Evolutionary conservation across 2,888 invertebrate species (phyloP).

Genomic region (Cyaniris semiargus): DNA sequence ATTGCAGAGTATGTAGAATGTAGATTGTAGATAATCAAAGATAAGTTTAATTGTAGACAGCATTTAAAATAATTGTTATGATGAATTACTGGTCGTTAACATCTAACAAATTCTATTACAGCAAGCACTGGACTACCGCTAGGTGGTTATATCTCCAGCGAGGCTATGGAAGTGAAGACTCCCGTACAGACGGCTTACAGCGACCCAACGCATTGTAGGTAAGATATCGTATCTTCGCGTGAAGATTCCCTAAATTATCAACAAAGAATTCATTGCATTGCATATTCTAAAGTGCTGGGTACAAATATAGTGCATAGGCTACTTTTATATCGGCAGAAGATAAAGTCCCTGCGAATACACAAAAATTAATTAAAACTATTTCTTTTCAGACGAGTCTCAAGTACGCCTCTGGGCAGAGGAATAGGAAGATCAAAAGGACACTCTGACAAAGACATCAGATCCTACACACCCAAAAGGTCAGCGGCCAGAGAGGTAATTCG

Average conservation of each 20-base stretch:
- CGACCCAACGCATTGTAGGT: constrained; percentile 71
- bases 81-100: background rate
- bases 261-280: background rate
- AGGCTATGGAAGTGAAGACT: constrained; percentile 54
- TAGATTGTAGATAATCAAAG: too few relatives aligned
- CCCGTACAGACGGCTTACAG: constrained; percentile 64
- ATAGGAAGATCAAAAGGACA: constrained; percentile 79
- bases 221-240: background rate
- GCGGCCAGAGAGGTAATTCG: constrained; percentile 69
- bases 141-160: constrained; percentile 50
- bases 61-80: background rate
- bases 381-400: constrained; percentile 58
- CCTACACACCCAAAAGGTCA: constrained; percentile 64
- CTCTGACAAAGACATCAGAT: constrained; percentile 80
- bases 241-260: background rate
- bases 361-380: background rate
- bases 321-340: background rate
- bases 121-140: constrained; percentile 62
- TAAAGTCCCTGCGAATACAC: background rate
- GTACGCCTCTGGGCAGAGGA: constrained; percentile 64
- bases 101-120: constrained; percentile 39
- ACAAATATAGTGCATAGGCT: too few relatives aligned
- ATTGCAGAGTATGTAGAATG: too few relatives aligned
- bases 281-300: too few relatives aligned
- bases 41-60: too few relatives aligned